Conservation (phyloP, 1,140 invertebrate species). For the Drosophila equinoxialis region DNA sequence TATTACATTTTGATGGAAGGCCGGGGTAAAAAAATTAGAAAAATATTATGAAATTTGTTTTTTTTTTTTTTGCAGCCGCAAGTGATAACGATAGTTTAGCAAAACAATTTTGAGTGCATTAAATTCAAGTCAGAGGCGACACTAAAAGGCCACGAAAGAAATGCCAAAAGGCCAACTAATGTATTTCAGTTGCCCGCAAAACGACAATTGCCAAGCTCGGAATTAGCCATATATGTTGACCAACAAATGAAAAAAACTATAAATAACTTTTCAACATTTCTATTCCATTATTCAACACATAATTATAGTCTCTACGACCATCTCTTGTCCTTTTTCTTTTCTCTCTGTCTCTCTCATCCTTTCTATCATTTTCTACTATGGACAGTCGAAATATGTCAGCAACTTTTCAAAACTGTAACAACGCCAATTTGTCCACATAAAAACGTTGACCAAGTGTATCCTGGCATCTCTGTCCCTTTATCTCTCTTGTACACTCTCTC, state of each 20-base stretch:
- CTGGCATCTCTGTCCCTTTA: constrained; percentile 12
- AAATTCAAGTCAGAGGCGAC: constrained; percentile 35
- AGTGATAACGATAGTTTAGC: not conserved
- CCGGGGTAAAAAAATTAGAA: not conserved
- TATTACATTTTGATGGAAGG: constrained; percentile 2
- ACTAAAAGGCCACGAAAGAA: constrained; percentile 15
- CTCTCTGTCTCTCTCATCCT: not conserved
- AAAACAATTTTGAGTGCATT: constrained; percentile 49
- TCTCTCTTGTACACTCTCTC: not conserved
- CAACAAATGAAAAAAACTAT: constrained; percentile 44
- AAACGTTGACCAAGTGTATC: constrained; percentile 48
- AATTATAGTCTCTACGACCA: constrained; percentile 52
- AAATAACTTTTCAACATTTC: constrained; percentile 73
- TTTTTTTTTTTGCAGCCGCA: constrained; percentile 1
- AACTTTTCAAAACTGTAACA: constrained; percentile 77
- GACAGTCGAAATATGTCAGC: constrained; percentile 66
- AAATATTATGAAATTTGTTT: not conserved
- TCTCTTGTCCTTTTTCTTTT: constrained; percentile 28
- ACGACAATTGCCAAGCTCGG: constrained; percentile 20
- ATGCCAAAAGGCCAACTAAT: not conserved
- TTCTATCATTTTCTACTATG: not conserved
- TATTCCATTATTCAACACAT: constrained; percentile 78
- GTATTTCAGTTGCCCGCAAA: constrained; percentile 12
- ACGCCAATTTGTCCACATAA: constrained; percentile 66
- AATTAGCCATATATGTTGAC: constrained; percentile 67